Base-by-base conservation (phyloP, 64 coral and sea anemone genomes). In the Montipora cactus region DNA sequence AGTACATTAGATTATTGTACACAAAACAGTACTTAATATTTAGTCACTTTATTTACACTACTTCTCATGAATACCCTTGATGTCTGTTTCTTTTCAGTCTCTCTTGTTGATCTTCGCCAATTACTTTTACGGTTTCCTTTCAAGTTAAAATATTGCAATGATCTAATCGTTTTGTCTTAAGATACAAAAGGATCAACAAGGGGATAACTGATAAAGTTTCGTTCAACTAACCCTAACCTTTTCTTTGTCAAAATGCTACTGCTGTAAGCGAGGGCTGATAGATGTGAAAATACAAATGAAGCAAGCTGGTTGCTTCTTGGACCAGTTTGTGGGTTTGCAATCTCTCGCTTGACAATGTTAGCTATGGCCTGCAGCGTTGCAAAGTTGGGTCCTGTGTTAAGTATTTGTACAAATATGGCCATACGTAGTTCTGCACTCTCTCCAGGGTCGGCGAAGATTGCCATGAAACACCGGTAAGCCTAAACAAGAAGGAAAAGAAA, bases 261-360 rank as follows among this genome's bases (percentile, higher is more conserved):
- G 9, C 89, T 69, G 8, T 69, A 85, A 10, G 96, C 96, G 19
- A 98, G 66, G 3, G 92, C 87, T 4, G 23, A 49, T 4, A 98
- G 72, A 57, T 95, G 88, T 7, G 93, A 92, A 9, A 84, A 77
- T 46, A 95, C 93, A 61, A 77, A 95, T 48, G 96, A 95, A 0
- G 96, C 96, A 6, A 97, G 83, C n/a, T 97, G 96, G 51, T 97
- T 97, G 8, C 93, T 95, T 44, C 88, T 88, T 11, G 89, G 81
- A 19, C 79, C 47, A 21, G 3, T 78, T 12, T 50, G 37, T 4
- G 7, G 0, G 58, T 77, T 89, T 8, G 14, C 12, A 1, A 89
- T 91, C 47, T 98, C 96, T 22, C 93, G 83, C 59, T 62, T 94
- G 2, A 98, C 89, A 47, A 64, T 78, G 25, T 92, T 95, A 3